phyloP scores from a whole-genome alignment of 1,140 invertebrate genomes.

The Drosophila ananassae region DNA sequence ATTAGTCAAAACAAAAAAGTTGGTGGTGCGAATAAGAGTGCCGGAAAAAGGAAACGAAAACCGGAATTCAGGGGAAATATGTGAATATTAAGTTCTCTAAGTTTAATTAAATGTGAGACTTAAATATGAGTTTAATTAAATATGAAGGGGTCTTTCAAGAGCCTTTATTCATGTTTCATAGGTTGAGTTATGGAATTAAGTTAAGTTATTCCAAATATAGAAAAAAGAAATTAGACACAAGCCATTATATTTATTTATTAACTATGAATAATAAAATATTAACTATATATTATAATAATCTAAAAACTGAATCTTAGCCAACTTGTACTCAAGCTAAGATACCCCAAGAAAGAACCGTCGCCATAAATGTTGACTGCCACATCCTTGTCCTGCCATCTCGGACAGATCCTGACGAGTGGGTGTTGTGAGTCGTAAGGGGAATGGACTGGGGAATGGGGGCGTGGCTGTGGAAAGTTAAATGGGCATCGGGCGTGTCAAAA shows the following conservation, averaged over 20 bases:
- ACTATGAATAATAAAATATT: too few species aligned
- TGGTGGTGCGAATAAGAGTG: slow-evolving; percentile 27
- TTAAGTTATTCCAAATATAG: too few species aligned
- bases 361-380: slow-evolving; percentile 34
- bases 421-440: not conserved
- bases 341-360: slow-evolving; percentile 6
- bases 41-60: not conserved
- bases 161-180: too few species aligned
- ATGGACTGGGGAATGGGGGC: not conserved
- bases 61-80: not conserved
- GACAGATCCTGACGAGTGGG: not conserved
- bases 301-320: not conserved
- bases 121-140: too few species aligned
- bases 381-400: slow-evolving; percentile 17
- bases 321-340: not conserved
- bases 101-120: not conserved
- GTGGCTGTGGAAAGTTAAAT: slow-evolving; percentile 31
- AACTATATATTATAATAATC: too few species aligned
- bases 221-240: too few species aligned
- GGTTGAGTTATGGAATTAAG: too few species aligned
- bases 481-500: slow-evolving; percentile 65
- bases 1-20: slow-evolving; percentile 69
- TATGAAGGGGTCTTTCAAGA: too few species aligned
- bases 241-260: too few species aligned
- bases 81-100: slow-evolving; percentile 9